These are phyloP conservation scores for human (Homo sapiens) DNA, from an alignment of 2,113 vertebrate species.

Conservation along the genomic window DNA sequence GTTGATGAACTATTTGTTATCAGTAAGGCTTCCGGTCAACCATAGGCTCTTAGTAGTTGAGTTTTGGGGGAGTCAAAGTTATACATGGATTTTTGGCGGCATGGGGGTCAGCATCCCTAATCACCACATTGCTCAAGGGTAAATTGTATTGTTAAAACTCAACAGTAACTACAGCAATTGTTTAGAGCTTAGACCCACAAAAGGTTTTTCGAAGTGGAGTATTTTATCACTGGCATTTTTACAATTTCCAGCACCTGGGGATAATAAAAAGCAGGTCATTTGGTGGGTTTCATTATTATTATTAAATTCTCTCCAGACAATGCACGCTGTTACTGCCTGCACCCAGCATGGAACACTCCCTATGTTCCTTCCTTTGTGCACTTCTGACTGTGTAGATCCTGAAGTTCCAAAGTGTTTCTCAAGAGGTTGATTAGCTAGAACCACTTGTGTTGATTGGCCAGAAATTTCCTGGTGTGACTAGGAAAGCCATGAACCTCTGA, in stretches of 20 bases:
- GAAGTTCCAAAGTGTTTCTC: background rate
- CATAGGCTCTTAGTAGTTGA: background rate
- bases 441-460: background rate
- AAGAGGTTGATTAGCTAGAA: background rate
- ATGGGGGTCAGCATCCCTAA: background rate
- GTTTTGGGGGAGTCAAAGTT: background rate
- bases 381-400: background rate
- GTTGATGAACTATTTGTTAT: background rate
- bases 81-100: background rate
- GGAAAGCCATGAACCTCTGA: background rate
- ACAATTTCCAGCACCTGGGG: background rate
- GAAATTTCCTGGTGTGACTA: background rate
- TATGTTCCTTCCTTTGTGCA: background rate
- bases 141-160: background rate
- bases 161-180: background rate
- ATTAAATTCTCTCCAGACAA: background rate
- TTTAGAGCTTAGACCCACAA: background rate
- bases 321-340: rapidly evolving
- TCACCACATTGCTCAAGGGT: background rate
- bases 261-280: background rate
- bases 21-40: background rate
- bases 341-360: background rate
- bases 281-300: background rate
- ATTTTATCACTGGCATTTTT: background rate
- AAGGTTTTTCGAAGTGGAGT: background rate